phyloP scores from a whole-genome alignment of 2,113 vertebrate genomes.

The Pavo muticus region DNA sequence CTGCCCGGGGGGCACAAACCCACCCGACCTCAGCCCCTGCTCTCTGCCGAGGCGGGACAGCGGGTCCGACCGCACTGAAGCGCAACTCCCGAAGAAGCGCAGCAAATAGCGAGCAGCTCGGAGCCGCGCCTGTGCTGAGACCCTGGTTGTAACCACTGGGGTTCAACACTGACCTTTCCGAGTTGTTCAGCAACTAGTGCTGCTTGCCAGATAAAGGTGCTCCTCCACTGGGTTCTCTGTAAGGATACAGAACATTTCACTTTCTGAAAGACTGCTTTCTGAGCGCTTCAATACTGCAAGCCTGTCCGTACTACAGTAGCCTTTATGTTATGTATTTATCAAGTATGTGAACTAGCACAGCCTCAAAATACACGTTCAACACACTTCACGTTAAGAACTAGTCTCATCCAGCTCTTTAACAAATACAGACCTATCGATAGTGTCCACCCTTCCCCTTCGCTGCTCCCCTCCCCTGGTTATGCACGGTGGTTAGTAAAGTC shows the following conservation, averaged over 20 bases:
- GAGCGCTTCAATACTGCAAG: not conserved
- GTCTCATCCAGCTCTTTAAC: not conserved
- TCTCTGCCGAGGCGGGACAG: not conserved
- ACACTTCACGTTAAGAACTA: not conserved
- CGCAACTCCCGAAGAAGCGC: not conserved
- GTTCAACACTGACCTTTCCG: not conserved
- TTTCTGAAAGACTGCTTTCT: not conserved
- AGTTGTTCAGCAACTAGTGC: rapidly evolving
- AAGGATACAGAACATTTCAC: not conserved
- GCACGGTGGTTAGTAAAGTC: not conserved
- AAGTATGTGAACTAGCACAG: rapidly evolving
- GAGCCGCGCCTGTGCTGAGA: not conserved
- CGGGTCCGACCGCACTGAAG: not conserved
- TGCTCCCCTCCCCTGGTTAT: not conserved
- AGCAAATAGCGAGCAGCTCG: not conserved
- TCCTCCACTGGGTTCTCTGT: not conserved
- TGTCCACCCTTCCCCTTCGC: not conserved
- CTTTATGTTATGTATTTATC: not conserved
- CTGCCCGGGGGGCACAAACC: not conserved
- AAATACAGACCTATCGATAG: not conserved
- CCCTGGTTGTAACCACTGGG: not conserved
- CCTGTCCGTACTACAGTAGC: not conserved
- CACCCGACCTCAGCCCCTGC: not conserved
- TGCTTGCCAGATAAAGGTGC: not conserved
- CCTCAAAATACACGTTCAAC: not conserved